Evolutionary conservation across 2,797 vertebrate species (phyloP).

Genomic region (Enteromius anoplus): DNA sequence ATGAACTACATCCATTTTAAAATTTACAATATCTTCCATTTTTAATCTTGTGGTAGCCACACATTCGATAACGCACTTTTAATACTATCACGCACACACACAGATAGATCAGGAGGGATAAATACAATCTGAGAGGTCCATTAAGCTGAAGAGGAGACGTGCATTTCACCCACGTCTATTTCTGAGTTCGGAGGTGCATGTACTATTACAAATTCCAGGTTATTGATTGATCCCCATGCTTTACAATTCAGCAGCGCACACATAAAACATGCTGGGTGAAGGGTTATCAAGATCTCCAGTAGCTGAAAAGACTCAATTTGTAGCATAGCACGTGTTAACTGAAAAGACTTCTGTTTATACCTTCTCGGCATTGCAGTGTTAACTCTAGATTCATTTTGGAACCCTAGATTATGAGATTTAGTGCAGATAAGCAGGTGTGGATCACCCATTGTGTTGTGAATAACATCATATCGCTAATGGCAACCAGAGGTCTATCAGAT

Average conservation of each 20-base stretch:
- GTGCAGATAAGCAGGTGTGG: constrained; percentile 3
- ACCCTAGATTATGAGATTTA: constrained; percentile 6
- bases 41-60: constrained; percentile 35
- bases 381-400: background rate
- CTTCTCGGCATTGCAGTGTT: background rate
- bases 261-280: constrained; percentile 22
- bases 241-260: constrained; percentile 13
- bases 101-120: constrained; percentile 27
- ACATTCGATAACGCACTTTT: constrained; percentile 1
- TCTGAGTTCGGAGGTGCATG: constrained; percentile 3
- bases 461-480: constrained; percentile 11
- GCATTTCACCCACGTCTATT: background rate
- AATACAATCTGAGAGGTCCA: constrained; percentile 57
- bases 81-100: constrained; percentile 27
- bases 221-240: constrained; percentile 37
- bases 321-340: background rate
- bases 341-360: background rate
- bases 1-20: constrained; percentile 1
- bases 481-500: background rate
- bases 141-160: constrained; percentile 40
- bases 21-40: constrained; percentile 20
- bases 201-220: constrained; percentile 32
- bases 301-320: background rate
- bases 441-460: background rate
- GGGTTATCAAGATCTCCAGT: background rate